Base-by-base conservation (phyloP, 1,140 invertebrate genomes). In the Conopomorpha cramerella region DNA sequence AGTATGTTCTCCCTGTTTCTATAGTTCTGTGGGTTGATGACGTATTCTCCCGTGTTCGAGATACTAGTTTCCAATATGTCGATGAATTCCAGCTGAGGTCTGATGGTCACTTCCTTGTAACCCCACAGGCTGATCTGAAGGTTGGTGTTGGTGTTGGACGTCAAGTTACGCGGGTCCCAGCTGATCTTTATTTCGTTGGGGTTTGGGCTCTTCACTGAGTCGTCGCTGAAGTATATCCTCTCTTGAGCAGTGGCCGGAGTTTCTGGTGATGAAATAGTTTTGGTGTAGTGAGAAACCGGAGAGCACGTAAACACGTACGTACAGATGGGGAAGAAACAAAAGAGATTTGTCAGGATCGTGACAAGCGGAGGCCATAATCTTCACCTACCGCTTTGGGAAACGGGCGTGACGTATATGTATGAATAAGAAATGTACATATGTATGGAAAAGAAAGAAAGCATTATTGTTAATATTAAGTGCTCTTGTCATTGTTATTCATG, bases 91-190 rank as follows among this genome's bases (percentile, higher is more conserved):
- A 66, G 84, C 82, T 53, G 87, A 65, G 40, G 86, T 82, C 81
- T 90, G 41, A 92, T 92, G 1, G 87, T 91, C 0, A 85, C 85
- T 65, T 95, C 92, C 16, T 88, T 82, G 57, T 95, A 94, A 2
- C 92, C 93, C 87, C 88, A 95, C 2, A 95, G 62, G 0, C 89
- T 90, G 44, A 95, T 91, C 35, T 84, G 83, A 0, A 94, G 81
- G 16, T 84, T 82, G 0, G 89, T 87, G 47, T 86, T 87, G 2
- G 82, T 62, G 55, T 92, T 92, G 12, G 83, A 83, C 0, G 93
- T 95, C 51, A 95, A 87, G 78, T 95, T 95, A 43, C 86, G 85
- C 3, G 82, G 81, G 52, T 90, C 83, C 93, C 93, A 95, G 3
- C 84, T 85, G 7, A 95, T 87, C 55, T 81, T 82, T 27, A 95